These are phyloP conservation scores for Percina caprodes DNA, from an alignment of 2,113 vertebrate genomes.

Conservation along the genomic window DNA sequence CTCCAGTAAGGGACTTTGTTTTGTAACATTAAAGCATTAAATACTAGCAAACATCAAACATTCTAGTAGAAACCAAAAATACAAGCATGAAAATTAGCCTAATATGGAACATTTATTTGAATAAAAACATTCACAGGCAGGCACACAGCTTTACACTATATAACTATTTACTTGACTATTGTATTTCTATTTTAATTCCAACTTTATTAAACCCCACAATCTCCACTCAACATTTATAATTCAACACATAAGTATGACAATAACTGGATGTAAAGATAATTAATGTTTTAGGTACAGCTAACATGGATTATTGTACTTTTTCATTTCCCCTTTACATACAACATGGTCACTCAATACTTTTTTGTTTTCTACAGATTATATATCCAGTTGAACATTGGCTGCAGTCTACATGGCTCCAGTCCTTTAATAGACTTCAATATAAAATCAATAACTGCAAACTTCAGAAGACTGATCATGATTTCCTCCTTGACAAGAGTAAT, in stretches of 20 bases:
- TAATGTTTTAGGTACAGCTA: fast-evolving
- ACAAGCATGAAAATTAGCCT: too few relatives aligned
- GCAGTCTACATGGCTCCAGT: slow-evolving; percentile 12
- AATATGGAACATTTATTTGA: too few relatives aligned
- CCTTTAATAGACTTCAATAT: neutral
- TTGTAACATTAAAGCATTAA: too few relatives aligned
- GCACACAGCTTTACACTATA: neutral
- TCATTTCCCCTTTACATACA: slow-evolving; percentile 1
- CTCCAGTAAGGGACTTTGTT: slow-evolving; percentile 86
- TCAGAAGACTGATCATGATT: neutral
- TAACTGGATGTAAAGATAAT: neutral
- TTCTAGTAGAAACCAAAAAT: too few relatives aligned
- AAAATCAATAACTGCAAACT: slow-evolving; percentile 16
- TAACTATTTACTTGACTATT: neutral
- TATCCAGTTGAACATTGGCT: slow-evolving; percentile 8
- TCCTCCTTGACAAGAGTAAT: neutral
- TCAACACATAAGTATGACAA: neutral
- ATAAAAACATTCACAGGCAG: neutral
- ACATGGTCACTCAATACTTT: neutral
- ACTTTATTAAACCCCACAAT: neutral
- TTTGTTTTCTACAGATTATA: slow-evolving; percentile 14
- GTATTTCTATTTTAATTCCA: neutral
- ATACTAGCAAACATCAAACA: too few relatives aligned
- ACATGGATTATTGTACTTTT: neutral
- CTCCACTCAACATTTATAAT: neutral